Evolutionary conservation across 2,888 invertebrate species (phyloP).

Genomic region (Sarcophaga variegata): DNA sequence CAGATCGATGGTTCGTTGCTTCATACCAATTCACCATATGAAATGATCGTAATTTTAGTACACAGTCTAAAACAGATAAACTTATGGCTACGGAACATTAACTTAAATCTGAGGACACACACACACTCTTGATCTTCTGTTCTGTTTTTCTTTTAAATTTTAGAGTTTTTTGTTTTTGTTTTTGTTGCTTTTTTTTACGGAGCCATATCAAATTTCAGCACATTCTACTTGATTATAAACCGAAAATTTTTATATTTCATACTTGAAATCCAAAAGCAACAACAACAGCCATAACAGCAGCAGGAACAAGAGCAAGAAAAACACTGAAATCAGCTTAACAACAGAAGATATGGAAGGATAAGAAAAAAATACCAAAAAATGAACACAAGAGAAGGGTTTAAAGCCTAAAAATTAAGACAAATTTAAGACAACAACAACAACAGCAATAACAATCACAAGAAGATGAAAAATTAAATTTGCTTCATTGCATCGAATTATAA

Average conservation of each 20-base stretch:
- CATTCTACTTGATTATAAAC: slow-evolving; percentile 56
- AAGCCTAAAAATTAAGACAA: slow-evolving; percentile 41
- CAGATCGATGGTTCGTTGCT: background rate
- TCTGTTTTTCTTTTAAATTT: slow-evolving; percentile 1
- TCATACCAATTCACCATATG: slow-evolving; percentile 38
- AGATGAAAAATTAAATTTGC: slow-evolving; percentile 37
- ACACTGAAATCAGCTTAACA: background rate
- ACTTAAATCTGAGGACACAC: slow-evolving; percentile 61
- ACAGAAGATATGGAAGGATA: slow-evolving; percentile 52
- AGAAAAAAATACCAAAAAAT: slow-evolving; percentile 19
- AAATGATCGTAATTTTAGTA: slow-evolving; percentile 27
- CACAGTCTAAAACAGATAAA: slow-evolving; percentile 21
- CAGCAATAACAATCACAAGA: slow-evolving; percentile 1
- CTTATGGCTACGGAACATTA: slow-evolving; percentile 60
- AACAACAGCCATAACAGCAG: background rate
- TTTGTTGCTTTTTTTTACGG: slow-evolving; percentile 26
- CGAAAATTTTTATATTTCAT: slow-evolving; percentile 16
- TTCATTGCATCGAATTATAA: slow-evolving; percentile 59
- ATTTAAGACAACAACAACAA: slow-evolving; percentile 3
- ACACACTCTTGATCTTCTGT: slow-evolving; percentile 10
- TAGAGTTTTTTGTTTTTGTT: background rate
- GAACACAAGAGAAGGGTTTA: slow-evolving; percentile 30
- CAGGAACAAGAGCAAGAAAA: background rate
- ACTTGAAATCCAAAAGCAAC: slow-evolving; percentile 1
- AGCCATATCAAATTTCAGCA: slow-evolving; percentile 67